Evolutionary conservation across 1,140 invertebrate genomes (phyloP), one percentile per base, ranked within the genome.

Genomic region (Holcopasites calliopsidis): DNA sequence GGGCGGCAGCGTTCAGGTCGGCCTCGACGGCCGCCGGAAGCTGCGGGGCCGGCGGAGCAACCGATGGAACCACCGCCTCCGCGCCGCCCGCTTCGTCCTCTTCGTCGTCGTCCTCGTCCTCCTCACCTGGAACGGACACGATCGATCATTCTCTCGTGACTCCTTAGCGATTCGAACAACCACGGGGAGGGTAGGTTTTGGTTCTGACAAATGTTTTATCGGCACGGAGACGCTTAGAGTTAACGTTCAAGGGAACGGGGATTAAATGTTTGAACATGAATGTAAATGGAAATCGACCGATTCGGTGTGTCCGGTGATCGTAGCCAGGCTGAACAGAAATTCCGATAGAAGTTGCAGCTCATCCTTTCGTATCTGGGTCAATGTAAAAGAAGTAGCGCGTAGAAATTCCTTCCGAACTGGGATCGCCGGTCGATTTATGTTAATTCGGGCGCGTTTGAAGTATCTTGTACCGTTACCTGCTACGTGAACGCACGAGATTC

Each of bases 41-140:
- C 0, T 86, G 71, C 13, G 87, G 86, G 18, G 81, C 77, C 0
- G 86, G 62, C 4, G 83, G 83, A 70, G 88, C 88, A 13, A 77
- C 82, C 0, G 80, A 76, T 1, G 84, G 83, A 8, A 78, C 84
- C 8, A 86, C 87, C 31, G 68, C 80, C 28, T 74, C 83, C 55
- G 69, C 33, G 52, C 71, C 91, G 26, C 92, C 92, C 52, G 93
- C 92, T 49, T 95, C 95, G 42, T 96, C 95, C 13, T 93, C 93
- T 54, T 94, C 93, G 38, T 95, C 95, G 60, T 96, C 95, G 64
- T 96, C 95, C 61, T 96, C 95, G 0, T 79, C 77, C 11, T 89
- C 88, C 6, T 88, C 88, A 10, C 57, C 76, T 84, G 42, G 6
- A 60, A 83, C 40, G 47, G 1, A 21, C 23, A n/a, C n/a, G 26